Conservation (phyloP, 2,113 vertebrate species). For the Rattus rattus region DNA sequence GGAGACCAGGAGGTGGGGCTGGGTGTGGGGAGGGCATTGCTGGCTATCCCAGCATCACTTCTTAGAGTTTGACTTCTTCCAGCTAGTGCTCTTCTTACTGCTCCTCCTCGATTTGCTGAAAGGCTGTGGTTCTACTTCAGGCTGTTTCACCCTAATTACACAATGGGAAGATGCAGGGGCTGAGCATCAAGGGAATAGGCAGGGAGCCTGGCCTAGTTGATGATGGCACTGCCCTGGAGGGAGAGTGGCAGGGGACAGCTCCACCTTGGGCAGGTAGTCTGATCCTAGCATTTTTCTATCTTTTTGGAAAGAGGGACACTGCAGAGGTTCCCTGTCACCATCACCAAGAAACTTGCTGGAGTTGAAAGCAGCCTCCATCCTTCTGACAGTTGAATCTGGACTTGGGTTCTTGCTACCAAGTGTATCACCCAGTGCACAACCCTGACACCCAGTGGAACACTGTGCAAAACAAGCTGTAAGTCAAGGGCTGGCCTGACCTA, state of each 20-base stretch:
- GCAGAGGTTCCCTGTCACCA: background rate
- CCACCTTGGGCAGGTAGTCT: background rate
- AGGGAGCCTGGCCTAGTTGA: background rate
- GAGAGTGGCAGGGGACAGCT: background rate
- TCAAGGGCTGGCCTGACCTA: background rate
- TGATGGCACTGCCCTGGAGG: background rate
- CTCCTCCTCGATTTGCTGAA: background rate
- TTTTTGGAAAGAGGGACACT: background rate
- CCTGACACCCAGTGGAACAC: background rate
- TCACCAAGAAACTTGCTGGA: background rate
- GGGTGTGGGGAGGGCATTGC: background rate
- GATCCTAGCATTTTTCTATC: background rate
- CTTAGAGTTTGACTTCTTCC: slow-evolving; percentile 26
- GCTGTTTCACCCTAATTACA: background rate
- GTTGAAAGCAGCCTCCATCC: background rate
- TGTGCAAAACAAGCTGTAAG: background rate
- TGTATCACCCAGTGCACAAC: background rate
- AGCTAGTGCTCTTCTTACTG: background rate
- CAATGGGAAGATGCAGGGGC: background rate
- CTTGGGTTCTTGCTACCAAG: background rate
- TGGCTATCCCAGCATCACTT: background rate
- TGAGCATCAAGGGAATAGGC: background rate
- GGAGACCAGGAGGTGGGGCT: background rate
- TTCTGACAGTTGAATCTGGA: background rate
- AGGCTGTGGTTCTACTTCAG: background rate